These are phyloP conservation scores for Caprella mutica DNA, from an alignment of 2,888 invertebrate species.

Conservation along the genomic window DNA sequence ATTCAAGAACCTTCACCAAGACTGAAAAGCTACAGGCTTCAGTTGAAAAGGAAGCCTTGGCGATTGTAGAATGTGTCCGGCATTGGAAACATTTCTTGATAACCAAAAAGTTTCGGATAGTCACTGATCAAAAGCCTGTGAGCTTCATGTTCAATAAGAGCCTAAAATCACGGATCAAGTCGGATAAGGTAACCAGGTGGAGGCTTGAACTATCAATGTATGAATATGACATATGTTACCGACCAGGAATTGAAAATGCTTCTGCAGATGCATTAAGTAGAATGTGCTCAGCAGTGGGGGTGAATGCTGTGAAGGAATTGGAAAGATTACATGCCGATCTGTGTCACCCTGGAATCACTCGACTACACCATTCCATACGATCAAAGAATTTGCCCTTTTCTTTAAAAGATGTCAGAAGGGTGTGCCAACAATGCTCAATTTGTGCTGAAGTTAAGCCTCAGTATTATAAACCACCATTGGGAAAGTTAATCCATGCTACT, in stretches of 20 bases:
- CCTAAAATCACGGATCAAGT: too few species aligned
- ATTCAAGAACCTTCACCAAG: neutral
- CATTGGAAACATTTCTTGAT: neutral
- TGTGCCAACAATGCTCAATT: neutral
- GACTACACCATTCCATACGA: neutral
- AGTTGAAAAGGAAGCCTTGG: neutral
- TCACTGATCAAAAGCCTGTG: neutral
- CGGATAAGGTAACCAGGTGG: neutral
- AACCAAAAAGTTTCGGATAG: neutral
- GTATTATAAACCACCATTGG: slow-evolving; percentile 1
- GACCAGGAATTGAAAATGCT: too few species aligned
- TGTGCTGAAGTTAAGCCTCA: slow-evolving; percentile 8
- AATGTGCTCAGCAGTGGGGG: neutral
- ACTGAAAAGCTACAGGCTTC: neutral
- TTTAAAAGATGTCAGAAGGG: neutral
- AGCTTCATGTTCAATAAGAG: too few species aligned
- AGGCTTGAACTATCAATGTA: neutral
- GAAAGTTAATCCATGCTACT: slow-evolving; percentile 33
- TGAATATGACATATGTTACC: slow-evolving; percentile 1
- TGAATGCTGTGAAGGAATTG: neutral
- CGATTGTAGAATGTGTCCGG: neutral
- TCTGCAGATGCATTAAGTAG: slow-evolving; percentile 3
- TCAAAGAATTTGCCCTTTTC: slow-evolving; percentile 2
- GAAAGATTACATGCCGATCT: too few species aligned
- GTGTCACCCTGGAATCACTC: neutral